Evolutionary conservation across 2,797 vertebrate species (phyloP), one percentile per base, ranked within the genome.

Genomic region (Gymnothorax reevesii): DNA sequence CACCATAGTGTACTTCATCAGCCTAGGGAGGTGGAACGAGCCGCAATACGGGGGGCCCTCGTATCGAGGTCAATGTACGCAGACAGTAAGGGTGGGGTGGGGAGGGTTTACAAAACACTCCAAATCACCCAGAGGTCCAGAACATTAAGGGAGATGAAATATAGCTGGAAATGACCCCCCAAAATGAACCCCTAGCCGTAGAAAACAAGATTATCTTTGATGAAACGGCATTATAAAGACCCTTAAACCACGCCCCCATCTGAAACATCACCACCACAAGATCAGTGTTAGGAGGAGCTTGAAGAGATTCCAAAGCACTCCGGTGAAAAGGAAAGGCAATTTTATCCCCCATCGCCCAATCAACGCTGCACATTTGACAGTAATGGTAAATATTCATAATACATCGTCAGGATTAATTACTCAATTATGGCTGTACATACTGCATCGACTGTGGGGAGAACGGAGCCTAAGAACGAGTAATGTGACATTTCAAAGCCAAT

Each of bases 111-210:
- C 88, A 86, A 89, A 75, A 82, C 89, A 82, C 88, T 88, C 59
- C 84, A 88, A 87, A 89, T 64, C 15, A 33, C 86, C 83, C 87
- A 54, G 79, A 25, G 89, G 88, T 69, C 92, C 89, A 91, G 33
- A 69, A 89, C 84, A 88, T 89, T 91, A 89, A 88, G 73, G 88
- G 73, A 90, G 90, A 94, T 91, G 84, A 57, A 87, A 92, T 92
- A 89, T 27, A 10, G 83, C 8, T 71, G 60, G 22, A 84, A 84
- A 71, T 84, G 25, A 69, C 62, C 83, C 83, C 83, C 55, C 1
- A 1, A 42, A 25, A 49, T 7, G 22, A n/a, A 69, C 60, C 80
- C 55, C 27, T 12, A 7, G 22, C 60, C 54, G 83, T 52, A 15
- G 17, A 64, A 22, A 64, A 84, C 83, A 84, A n/a, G 64, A 84